A percentile compares a stretch with the other conserved stretches of the same genome.
Conservation (phyloP, 2,888 invertebrate genomes). For the Polia nebulosa region DNA sequence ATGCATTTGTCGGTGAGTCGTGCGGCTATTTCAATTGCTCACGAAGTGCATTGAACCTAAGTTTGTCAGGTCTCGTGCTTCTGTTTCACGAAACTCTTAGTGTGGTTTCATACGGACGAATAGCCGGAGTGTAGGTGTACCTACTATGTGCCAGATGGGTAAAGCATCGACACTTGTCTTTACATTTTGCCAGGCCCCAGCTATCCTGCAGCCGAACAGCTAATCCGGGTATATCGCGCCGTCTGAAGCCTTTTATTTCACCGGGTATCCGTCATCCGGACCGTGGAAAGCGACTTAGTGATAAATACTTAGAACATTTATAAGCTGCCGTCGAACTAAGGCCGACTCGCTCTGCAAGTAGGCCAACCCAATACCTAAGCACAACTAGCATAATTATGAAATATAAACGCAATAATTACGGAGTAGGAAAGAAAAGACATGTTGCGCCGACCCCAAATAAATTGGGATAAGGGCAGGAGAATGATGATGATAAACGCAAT, state of each 20-base stretch:
- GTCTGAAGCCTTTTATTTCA: conserved; percentile 1
- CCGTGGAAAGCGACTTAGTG: not conserved
- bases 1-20: not conserved
- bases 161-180: not conserved
- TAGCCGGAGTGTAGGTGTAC: too few relatives aligned
- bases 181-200: not conserved
- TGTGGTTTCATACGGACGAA: not conserved
- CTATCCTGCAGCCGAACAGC: not conserved
- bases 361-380: not conserved
- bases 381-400: too few relatives aligned
- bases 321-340: not conserved
- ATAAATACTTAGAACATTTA: not conserved
- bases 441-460: too few relatives aligned
- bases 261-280: not conserved
- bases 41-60: conserved; percentile 1
- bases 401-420: not conserved
- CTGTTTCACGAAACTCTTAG: not conserved
- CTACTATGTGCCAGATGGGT: too few relatives aligned
- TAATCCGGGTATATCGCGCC: not conserved
- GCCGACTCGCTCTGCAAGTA: not conserved
- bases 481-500: too few relatives aligned
- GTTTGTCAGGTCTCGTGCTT: not conserved
- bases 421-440: too few relatives aligned
- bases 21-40: not conserved
- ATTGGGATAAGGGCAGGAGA: too few relatives aligned